Conservation (phyloP, 2,113 vertebrate species). For the Engraulis encrasicolus region DNA sequence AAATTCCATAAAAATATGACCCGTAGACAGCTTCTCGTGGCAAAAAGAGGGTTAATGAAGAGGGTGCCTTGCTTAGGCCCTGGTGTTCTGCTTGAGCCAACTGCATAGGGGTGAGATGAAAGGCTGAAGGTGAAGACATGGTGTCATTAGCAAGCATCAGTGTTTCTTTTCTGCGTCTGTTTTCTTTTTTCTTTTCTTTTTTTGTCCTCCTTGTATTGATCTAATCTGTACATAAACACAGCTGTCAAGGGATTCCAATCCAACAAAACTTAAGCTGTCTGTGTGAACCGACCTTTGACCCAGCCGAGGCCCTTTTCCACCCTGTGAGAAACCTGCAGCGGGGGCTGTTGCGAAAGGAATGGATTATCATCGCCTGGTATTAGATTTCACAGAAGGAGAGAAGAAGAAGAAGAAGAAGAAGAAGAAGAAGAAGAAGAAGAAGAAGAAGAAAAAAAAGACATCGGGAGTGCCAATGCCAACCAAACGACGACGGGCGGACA, state of each 20-base stretch:
- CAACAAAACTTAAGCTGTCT: conserved; percentile 62
- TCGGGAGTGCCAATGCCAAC: conserved; percentile 45
- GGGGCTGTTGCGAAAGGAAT: conserved; percentile 40
- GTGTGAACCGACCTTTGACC: conserved; percentile 68
- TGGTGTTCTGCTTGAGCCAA: conserved; percentile 46
- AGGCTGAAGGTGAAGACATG: conserved; percentile 55
- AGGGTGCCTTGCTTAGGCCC: conserved; percentile 48
- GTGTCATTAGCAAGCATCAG: conserved; percentile 50
- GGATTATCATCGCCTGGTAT: conserved; percentile 52
- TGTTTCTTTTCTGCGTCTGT: conserved; percentile 30
- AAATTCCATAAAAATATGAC: no score
- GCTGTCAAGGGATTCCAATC: conserved; percentile 66
- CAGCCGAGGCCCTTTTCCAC: conserved; percentile 40
- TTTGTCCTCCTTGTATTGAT: conserved; percentile 53
- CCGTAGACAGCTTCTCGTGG: not conserved
- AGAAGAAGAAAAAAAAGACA: conserved; percentile 36
- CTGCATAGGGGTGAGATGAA: conserved; percentile 72
- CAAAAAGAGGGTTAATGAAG: conserved; percentile 35
- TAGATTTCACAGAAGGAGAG: conserved; percentile 48
- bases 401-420: conserved; percentile 13
- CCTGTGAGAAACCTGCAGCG: conserved; percentile 44
- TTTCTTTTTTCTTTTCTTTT: conserved; percentile 59
- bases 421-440: no score
- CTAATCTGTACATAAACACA: conserved; percentile 74
- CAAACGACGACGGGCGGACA: no score